Conservation (phyloP, 2,797 vertebrate genomes). For the Yasuhikotakia modesta region DNA sequence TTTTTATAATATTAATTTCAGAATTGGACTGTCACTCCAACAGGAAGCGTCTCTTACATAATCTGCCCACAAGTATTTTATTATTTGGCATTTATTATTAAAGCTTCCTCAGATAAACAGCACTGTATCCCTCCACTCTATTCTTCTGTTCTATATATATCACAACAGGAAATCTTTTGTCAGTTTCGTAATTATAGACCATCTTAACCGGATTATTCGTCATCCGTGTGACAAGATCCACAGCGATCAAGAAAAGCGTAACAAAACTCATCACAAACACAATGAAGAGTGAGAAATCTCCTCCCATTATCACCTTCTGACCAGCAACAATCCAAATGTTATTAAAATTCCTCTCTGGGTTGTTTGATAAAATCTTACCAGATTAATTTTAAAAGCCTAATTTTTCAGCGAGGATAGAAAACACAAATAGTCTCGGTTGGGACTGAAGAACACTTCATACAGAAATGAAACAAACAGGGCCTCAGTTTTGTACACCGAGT, state of each 20-base stretch:
- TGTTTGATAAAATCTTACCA: constrained; percentile 46
- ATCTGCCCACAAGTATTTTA: constrained; percentile 12
- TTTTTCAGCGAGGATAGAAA: constrained; percentile 28
- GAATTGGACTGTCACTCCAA: background rate
- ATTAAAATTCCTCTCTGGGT: constrained; percentile 39
- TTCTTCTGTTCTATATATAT: background rate
- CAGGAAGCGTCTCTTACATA: background rate
- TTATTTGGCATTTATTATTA: background rate
- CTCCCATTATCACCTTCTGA: constrained; percentile 32
- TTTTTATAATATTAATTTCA: background rate
- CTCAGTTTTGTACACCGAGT: no score
- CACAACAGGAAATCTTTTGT: constrained; percentile 28
- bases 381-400: constrained; percentile 41
- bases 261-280: constrained; percentile 20
- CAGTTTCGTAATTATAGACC: constrained; percentile 42
- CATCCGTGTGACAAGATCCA: constrained; percentile 29
- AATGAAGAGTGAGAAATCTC: constrained; percentile 37
- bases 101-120: background rate
- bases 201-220: constrained; percentile 51
- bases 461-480: constrained; percentile 10
- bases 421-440: background rate
- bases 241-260: constrained; percentile 16
- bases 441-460: background rate
- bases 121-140: no score
- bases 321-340: constrained; percentile 38